Conservation (phyloP, 2,888 invertebrate species). For the Baronia brevicornis region DNA sequence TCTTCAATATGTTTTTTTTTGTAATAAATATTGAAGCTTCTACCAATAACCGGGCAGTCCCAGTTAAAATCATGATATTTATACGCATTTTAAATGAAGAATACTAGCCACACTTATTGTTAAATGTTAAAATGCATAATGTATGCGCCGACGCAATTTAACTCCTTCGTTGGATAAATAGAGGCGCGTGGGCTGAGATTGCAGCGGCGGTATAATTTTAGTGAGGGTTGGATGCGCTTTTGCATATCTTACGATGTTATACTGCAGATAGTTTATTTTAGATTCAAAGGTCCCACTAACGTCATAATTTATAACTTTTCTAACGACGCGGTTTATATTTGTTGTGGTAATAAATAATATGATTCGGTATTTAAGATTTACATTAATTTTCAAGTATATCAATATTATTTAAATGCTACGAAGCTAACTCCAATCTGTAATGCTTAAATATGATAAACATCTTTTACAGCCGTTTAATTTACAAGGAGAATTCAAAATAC, state of each 20-base stretch:
- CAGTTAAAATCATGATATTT: constrained; percentile 11
- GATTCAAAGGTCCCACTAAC: no score
- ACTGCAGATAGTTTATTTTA: no score
- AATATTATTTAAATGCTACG: no score
- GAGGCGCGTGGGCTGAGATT: constrained; percentile 44
- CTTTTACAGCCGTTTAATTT: constrained; percentile 8
- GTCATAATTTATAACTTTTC: no score
- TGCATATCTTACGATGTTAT: constrained; percentile 8
- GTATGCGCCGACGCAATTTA: constrained; percentile 45
- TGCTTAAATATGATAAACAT: constrained; percentile 14
- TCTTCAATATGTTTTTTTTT: no score
- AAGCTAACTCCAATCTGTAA: constrained; percentile 11
- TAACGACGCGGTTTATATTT: no score
- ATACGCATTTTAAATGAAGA: constrained; percentile 14
- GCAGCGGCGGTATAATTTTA: constrained; percentile 12
- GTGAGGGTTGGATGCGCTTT: constrained; percentile 12
- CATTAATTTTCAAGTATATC: no score
- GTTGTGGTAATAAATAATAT: no score
- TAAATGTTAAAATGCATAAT: constrained; percentile 25
- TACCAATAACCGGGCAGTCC: constrained; percentile 1
- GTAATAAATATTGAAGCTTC: no score
- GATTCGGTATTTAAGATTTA: no score
- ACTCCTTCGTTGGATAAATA: constrained; percentile 39
- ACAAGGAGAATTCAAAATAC: constrained; percentile 7
- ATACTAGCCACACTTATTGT: constrained; percentile 5